Evolutionary conservation across 2,888 invertebrate species (phyloP).

Genomic region (Scelioninae gen. 1): DNA sequence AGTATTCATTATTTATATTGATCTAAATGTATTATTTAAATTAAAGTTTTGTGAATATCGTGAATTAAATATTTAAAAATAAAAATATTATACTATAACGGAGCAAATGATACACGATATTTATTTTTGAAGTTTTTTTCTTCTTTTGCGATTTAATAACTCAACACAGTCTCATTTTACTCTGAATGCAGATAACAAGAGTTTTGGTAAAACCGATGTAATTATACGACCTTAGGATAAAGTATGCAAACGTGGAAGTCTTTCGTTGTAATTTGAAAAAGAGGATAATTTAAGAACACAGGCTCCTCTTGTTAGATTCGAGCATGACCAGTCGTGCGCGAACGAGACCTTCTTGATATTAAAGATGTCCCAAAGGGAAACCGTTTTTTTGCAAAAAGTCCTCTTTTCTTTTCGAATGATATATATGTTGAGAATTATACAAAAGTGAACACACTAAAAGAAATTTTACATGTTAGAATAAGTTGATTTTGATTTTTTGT

Average conservation of each 20-base stretch:
- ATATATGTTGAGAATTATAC: conserved; percentile 11
- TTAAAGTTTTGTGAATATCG: no score
- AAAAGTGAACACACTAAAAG: no score
- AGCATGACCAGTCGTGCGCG: conserved; percentile 63
- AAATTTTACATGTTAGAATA: no score
- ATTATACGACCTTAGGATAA: conserved; percentile 53
- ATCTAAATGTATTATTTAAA: no score
- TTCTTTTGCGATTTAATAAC: conserved; percentile 42
- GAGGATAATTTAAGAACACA: conserved; percentile 66
- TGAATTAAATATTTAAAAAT: no score
- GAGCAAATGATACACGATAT: background rate
- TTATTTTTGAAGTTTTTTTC: background rate
- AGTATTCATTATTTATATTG: no score
- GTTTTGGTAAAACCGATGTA: conserved; percentile 56
- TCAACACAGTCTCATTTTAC: conserved; percentile 35
- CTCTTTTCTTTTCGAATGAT: conserved; percentile 6
- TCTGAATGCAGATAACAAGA: conserved; percentile 41
- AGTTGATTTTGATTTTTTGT: no score
- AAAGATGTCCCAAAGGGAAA: conserved; percentile 48
- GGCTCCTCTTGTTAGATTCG: conserved; percentile 52
- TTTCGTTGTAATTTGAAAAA: conserved; percentile 63
- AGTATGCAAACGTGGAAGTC: conserved; percentile 63
- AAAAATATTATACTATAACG: background rate
- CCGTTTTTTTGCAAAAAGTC: conserved; percentile 27
- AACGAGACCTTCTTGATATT: conserved; percentile 60